phyloP scores from a whole-genome alignment of 2,888 invertebrate species.

The Salticus scenicus region DNA sequence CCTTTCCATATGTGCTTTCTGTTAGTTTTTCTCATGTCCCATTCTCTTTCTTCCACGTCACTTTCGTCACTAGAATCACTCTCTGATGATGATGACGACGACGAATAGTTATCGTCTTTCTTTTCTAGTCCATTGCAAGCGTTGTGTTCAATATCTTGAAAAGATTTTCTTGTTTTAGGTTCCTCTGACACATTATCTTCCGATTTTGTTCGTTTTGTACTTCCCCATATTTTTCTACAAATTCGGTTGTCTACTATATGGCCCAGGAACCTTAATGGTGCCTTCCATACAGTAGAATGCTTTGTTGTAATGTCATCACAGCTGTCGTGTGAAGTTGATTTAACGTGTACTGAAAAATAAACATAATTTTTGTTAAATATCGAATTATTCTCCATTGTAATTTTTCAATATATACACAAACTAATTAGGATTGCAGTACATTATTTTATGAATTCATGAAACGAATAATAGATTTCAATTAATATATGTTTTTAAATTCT shows the following conservation, averaged over 20 bases:
- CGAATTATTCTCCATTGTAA: no score
- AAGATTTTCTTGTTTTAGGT: not conserved
- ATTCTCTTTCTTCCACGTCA: conserved; percentile 19
- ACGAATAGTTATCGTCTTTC: conserved; percentile 4
- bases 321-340: conserved; percentile 29
- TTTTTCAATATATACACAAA: no score
- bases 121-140: conserved; percentile 17
- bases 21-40: not conserved
- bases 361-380: no score
- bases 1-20: conserved; percentile 25
- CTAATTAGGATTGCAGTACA: no score
- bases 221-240: conserved; percentile 33
- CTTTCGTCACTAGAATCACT: conserved; percentile 26
- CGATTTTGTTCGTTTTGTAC: conserved; percentile 29
- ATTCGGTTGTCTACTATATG: conserved; percentile 55
- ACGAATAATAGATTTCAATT: no score
- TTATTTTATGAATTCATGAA: no score
- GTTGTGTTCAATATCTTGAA: not conserved
- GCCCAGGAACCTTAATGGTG: conserved; percentile 49
- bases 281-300: conserved; percentile 31
- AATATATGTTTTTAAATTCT: no score
- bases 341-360: conserved; percentile 40
- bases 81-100: conserved; percentile 18
- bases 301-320: conserved; percentile 22
- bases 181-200: conserved; percentile 23